Evolutionary conservation across 23 tunicate species (phyloP).

Genomic region (Styela clava): DNA sequence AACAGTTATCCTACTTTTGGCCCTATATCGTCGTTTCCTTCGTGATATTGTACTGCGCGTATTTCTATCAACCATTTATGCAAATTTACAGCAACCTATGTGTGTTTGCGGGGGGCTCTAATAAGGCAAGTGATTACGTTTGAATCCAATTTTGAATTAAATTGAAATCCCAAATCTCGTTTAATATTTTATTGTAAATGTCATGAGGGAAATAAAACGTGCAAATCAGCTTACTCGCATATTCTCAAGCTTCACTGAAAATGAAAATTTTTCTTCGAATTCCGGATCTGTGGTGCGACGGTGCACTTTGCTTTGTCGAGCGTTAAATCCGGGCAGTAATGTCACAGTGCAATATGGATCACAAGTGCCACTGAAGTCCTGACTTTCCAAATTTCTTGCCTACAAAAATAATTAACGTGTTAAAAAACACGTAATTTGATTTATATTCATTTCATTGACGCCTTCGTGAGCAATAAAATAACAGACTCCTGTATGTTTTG

Average conservation of each 20-base stretch:
- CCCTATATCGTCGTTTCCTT: no score
- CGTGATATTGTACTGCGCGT: no score
- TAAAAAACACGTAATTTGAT: neutral
- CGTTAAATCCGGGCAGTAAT: constrained; percentile 33
- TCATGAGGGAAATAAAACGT: neutral
- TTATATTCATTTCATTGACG: no score
- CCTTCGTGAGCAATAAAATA: no score
- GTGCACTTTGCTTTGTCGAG: constrained; percentile 48
- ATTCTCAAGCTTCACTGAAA: constrained; percentile 18
- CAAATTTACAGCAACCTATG: no score
- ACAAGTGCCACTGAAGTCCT: constrained; percentile 30
- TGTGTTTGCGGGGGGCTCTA: no score
- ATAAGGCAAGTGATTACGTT: no score
- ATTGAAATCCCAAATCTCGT: neutral
- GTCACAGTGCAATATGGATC: constrained; percentile 57
- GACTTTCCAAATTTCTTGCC: constrained; percentile 45
- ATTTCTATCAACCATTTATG: no score
- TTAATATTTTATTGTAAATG: neutral
- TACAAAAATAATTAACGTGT: neutral
- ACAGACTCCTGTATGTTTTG: no score
- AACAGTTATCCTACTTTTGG: no score
- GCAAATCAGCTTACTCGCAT: neutral
- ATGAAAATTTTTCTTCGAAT: constrained; percentile 49
- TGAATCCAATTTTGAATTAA: constrained; percentile 2
- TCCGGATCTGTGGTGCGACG: constrained; percentile 42